phyloP scores from a whole-genome alignment of 2,888 invertebrate species.

The Volucella zonaria region DNA sequence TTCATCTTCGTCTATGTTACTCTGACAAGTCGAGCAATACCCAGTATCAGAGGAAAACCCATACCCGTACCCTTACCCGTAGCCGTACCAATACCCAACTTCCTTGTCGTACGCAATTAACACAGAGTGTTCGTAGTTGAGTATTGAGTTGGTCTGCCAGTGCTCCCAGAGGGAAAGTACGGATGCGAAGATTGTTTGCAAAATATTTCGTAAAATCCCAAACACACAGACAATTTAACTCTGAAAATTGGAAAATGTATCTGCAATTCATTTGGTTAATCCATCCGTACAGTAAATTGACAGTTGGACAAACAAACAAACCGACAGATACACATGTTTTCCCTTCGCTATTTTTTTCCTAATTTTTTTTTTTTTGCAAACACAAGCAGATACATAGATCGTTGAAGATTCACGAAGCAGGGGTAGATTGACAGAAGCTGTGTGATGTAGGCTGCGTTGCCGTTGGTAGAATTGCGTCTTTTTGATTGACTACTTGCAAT shows the following conservation, averaged over 20 bases:
- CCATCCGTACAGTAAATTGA: slow-evolving; percentile 69
- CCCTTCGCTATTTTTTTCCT: background rate
- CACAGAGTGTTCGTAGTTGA: slow-evolving; percentile 24
- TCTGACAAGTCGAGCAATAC: slow-evolving; percentile 7
- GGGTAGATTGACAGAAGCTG: background rate
- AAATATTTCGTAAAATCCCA: slow-evolving; percentile 57
- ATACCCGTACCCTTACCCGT: too few relatives aligned
- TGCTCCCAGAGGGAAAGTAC: slow-evolving; percentile 16
- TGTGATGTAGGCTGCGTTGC: too few relatives aligned
- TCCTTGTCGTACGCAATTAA: slow-evolving; percentile 52
- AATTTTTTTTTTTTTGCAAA: slow-evolving; percentile 18
- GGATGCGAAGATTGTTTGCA: slow-evolving; percentile 41
- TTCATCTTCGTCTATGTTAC: slow-evolving; percentile 54
- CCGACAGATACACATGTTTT: slow-evolving; percentile 70
- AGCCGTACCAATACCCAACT: background rate
- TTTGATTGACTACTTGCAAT: too few relatives aligned
- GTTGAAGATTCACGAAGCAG: background rate
- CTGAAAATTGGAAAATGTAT: slow-evolving; percentile 65
- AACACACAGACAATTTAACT: slow-evolving; percentile 62
- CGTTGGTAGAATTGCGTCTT: too few relatives aligned
- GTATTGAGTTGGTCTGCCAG: background rate
- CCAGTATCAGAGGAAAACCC: background rate
- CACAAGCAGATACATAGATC: background rate
- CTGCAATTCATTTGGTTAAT: slow-evolving; percentile 71
- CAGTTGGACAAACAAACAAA: slow-evolving; percentile 73